Evolutionary conservation across 23 tunicate genomes (phyloP).

Genomic region (Oikopleura albicans): DNA sequence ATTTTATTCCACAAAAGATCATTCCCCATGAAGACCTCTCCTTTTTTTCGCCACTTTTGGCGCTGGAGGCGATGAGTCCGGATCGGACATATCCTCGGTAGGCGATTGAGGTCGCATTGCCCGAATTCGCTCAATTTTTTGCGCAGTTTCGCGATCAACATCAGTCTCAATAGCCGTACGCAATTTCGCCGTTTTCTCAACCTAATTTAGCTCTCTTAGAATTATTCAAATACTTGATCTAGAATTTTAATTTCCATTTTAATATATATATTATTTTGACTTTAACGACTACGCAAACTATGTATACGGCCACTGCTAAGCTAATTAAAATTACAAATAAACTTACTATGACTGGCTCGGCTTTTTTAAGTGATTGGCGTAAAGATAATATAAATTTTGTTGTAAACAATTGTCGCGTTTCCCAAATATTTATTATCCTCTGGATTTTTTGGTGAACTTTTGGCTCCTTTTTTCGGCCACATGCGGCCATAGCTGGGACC

Average conservation of each 20-base stretch:
- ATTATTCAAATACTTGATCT: no score
- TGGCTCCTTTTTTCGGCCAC: neutral
- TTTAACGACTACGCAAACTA: no score
- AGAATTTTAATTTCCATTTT: no score
- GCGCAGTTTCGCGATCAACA: neutral
- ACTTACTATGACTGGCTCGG: neutral
- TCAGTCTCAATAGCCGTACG: neutral
- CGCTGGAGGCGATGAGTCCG: no score
- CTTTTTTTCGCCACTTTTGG: no score
- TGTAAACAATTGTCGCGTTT: neutral
- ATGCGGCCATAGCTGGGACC: neutral
- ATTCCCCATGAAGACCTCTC: no score
- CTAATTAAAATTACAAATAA: no score
- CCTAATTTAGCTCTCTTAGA: no score
- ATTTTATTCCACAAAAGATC: no score
- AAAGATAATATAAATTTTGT: neutral
- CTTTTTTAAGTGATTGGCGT: neutral
- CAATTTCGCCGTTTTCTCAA: neutral
- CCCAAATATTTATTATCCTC: neutral
- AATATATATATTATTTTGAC: no score
- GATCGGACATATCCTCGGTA: no score
- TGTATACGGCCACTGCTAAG: no score
- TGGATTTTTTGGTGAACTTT: neutral
- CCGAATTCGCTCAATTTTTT: neutral
- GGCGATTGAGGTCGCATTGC: neutral